Base-by-base conservation (phyloP, 2,797 vertebrate genomes). In the Petrocephalus schoutedeni region DNA sequence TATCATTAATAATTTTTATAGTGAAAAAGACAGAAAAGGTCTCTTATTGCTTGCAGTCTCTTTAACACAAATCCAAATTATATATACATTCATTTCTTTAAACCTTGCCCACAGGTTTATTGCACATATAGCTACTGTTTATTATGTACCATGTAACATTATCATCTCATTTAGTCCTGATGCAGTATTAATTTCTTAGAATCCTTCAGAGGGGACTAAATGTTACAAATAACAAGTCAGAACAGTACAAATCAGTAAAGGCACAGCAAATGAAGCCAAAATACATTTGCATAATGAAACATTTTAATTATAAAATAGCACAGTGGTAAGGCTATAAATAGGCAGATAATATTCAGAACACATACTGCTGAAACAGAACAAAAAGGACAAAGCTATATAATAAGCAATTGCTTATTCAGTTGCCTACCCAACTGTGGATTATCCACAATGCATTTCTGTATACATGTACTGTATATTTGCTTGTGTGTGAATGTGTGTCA, bases 331-430 rank as follows among this genome's bases (percentile, higher is more conserved):
- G 61, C 41, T 32, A 88, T 67, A 51, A 53, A 53, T 67, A 51
- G 80, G n/a, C 53, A 67, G 51, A 85, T 85, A 85, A 54, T 61
- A 88, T 88, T 88, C 87, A 85, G 82, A 59, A 71, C 82, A 88
- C 80, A 19, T 32, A 28, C 58, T 59, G 21, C 57, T 88, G 53
- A 10, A 85, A 56, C 58, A 67, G 58, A 88, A 88, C 59, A 85
- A 41, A 82, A 41, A 64, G 58, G 57, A 36, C 87, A 85, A 80
- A 85, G 57, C 56, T 32, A 87, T 58, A 88, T 32, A 84, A 80
- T 88, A 57, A 61, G 41, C 58, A 88, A 53, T 54, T 67, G 80
- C 45, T n/a, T n/a, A 32, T 45, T 64, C 87, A 88, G 61, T 85
- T 36, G 58, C 71, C 32, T 77, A 77, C 71, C 32, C 36, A 41